Evolutionary conservation across 2,113 vertebrate genomes (phyloP).

Genomic region (Fregetta grallaria): DNA sequence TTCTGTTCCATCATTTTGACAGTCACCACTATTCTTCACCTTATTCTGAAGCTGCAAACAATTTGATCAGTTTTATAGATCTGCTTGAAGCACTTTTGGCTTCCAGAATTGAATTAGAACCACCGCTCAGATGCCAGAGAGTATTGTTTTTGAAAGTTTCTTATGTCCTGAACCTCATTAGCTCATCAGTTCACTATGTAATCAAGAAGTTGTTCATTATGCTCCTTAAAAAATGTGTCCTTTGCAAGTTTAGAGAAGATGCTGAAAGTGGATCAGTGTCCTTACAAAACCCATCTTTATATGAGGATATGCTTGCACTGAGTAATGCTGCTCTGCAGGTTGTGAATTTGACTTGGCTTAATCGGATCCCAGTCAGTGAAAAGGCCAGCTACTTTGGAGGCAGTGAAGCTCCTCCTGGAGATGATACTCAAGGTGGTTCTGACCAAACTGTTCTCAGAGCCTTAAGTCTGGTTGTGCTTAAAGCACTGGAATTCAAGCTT

Average conservation of each 20-base stretch:
- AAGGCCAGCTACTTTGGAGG: conserved; percentile 80
- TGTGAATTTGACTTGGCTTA: conserved; percentile 73
- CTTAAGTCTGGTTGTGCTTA: conserved; percentile 82
- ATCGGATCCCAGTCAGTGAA: conserved; percentile 57
- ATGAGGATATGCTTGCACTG: conserved; percentile 65
- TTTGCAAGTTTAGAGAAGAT: conserved; percentile 82
- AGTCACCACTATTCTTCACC: neutral
- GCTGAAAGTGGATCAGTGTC: neutral
- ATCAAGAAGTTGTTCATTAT: conserved; percentile 80
- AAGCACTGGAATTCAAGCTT: conserved; percentile 82
- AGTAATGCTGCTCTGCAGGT: conserved; percentile 70
- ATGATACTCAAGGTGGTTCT: neutral
- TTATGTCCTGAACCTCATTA: conserved; percentile 60
- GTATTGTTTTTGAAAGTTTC: conserved; percentile 69
- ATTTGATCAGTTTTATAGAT: conserved; percentile 75
- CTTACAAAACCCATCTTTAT: neutral
- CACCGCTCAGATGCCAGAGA: conserved; percentile 70
- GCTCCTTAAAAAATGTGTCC: conserved; percentile 83
- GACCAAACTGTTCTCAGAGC: conserved; percentile 84
- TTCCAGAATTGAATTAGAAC: conserved; percentile 60
- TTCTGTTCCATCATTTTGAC: conserved; percentile 56
- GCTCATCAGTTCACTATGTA: conserved; percentile 68
- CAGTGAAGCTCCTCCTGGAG: neutral
- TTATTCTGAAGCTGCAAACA: conserved; percentile 29
- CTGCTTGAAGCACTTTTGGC: conserved; percentile 82